Percentiles rank a stretch among this genome's conserved stretches.
Evolutionary conservation across 2,113 vertebrate species (phyloP).

Genomic region (Pollimyrus isidori): DNA sequence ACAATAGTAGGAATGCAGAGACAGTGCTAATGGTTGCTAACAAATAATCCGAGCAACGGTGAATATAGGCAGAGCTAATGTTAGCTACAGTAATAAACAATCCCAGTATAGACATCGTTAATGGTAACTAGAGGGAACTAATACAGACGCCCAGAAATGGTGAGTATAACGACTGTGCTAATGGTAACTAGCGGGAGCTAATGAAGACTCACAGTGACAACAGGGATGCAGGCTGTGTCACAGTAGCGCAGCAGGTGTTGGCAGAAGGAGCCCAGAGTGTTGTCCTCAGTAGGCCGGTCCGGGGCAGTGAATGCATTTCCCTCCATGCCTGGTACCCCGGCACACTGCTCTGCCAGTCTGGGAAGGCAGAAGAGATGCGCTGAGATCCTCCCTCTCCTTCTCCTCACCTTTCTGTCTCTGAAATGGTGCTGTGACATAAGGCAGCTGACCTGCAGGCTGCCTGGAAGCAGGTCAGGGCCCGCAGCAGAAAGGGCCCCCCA

Average conservation of each 20-base stretch:
- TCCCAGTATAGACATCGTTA: not conserved
- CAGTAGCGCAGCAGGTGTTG: constrained; percentile 74
- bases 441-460: constrained; percentile 79
- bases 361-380: not conserved
- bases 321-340: constrained; percentile 65
- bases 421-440: not conserved
- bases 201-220: constrained; percentile 66
- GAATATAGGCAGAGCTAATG: too few relatives aligned
- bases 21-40: not conserved
- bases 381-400: not conserved
- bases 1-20: constrained; percentile 48
- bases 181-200: too few relatives aligned
- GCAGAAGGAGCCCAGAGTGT: constrained; percentile 70
- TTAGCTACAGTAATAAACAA: not conserved
- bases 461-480: constrained; percentile 70
- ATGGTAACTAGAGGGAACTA: not conserved
- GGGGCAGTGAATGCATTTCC: constrained; percentile 82
- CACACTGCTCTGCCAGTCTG: constrained; percentile 78
- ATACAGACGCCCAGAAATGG: not conserved
- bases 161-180: not conserved
- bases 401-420: not conserved
- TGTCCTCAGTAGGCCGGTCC: constrained; percentile 54
- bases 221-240: constrained; percentile 78
- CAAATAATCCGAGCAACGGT: not conserved
- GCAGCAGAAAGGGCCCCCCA: constrained; percentile 63